These are phyloP conservation scores for Zoanthus sansibaricus DNA, from an alignment of 92 coral and sea anemone species.

Conservation along the genomic window DNA sequence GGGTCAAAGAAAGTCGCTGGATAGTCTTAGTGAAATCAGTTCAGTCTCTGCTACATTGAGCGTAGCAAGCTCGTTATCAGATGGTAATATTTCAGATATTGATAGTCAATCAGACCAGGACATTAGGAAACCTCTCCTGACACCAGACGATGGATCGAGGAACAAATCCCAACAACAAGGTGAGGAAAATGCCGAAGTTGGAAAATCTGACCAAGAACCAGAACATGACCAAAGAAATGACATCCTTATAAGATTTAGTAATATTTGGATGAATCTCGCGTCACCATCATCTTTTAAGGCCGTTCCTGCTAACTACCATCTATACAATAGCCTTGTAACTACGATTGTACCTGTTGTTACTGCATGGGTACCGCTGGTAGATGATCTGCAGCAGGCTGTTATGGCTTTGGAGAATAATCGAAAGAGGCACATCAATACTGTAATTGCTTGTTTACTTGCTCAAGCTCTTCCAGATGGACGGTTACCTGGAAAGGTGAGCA, in stretches of 20 bases:
- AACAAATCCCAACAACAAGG: slow-evolving; percentile 36
- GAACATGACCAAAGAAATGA: slow-evolving; percentile 87
- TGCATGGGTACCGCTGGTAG: slow-evolving; percentile 92
- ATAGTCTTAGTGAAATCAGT: slow-evolving; percentile 69
- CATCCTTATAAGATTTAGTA: slow-evolving; percentile 70
- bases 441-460: slow-evolving; percentile 90
- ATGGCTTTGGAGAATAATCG: slow-evolving; percentile 60
- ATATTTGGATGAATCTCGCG: slow-evolving; percentile 95
- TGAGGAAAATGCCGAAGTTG: slow-evolving; percentile 5
- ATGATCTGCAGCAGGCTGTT: slow-evolving; percentile 64
- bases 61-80: slow-evolving; percentile 66
- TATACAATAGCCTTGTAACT: slow-evolving; percentile 95
- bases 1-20: slow-evolving; percentile 60
- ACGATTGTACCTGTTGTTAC: slow-evolving; percentile 92
- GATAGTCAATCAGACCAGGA: slow-evolving; percentile 77
- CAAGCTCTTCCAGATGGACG: slow-evolving; percentile 96
- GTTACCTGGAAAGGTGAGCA: slow-evolving; percentile 83
- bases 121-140: slow-evolving; percentile 36
- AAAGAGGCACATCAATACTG: slow-evolving; percentile 70
- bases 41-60: slow-evolving; percentile 74
- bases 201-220: slow-evolving; percentile 57
- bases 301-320: slow-evolving; percentile 91
- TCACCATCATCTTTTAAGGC: slow-evolving; percentile 94
- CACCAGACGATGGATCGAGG: slow-evolving; percentile 37
- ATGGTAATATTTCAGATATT: slow-evolving; percentile 90